These are phyloP conservation scores for Decapterus maruadsi DNA, from an alignment of 2,797 vertebrate species.

Conservation along the genomic window DNA sequence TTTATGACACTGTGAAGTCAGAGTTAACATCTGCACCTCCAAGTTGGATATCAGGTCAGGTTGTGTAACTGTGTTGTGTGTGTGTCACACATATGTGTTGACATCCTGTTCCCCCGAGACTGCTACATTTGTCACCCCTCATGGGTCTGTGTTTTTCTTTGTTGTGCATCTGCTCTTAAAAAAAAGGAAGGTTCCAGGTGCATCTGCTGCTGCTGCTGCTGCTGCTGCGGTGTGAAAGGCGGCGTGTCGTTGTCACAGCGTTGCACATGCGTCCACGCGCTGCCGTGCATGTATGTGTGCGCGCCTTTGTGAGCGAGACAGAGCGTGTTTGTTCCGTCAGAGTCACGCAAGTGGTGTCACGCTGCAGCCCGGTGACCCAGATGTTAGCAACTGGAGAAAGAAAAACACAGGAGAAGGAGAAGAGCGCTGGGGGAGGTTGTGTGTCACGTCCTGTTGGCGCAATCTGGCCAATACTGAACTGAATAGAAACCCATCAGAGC, in stretches of 20 bases:
- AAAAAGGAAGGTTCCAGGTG: constrained; percentile 18
- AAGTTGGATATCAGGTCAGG: neutral
- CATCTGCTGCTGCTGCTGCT: constrained; percentile 23
- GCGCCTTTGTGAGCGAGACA: constrained; percentile 49
- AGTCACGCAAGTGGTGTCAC: constrained; percentile 37
- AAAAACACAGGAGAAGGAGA: neutral
- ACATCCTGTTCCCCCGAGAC: constrained; percentile 24
- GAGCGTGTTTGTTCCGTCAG: constrained; percentile 52
- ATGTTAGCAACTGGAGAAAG: constrained; percentile 22
- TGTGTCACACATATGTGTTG: neutral
- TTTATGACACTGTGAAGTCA: neutral
- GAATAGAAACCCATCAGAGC: constrained; percentile 7
- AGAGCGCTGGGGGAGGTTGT: constrained; percentile 12
- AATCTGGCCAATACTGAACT: constrained; percentile 1
- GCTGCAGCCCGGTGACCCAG: constrained; percentile 38
- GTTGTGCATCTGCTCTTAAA: constrained; percentile 23
- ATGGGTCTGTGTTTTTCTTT: constrained; percentile 4
- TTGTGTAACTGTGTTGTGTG: neutral
- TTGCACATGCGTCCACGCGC: neutral
- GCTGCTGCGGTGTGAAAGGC: constrained; percentile 5
- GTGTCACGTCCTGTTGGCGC: constrained; percentile 6
- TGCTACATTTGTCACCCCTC: constrained; percentile 2
- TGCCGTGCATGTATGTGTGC: constrained; percentile 12
- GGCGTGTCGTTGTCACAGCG: constrained; percentile 2
- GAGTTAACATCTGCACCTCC: neutral